phyloP scores from a whole-genome alignment of 2,888 invertebrate genomes.

The Protophormia terraenovae region DNA sequence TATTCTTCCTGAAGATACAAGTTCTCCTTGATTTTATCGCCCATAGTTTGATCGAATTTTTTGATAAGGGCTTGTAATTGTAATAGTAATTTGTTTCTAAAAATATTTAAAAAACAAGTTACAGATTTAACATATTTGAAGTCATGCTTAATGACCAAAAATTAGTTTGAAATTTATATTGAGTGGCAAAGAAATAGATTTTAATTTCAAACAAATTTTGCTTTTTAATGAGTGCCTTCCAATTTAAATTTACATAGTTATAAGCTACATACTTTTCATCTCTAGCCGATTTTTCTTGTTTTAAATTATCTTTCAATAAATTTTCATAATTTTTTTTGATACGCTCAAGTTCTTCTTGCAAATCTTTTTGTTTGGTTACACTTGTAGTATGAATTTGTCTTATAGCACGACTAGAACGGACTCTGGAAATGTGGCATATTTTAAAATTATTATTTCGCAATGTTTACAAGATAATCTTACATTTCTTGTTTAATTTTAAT shows the following conservation, averaged over 20 bases:
- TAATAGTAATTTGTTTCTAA: constrained; percentile 75
- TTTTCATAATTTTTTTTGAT: constrained; percentile 68
- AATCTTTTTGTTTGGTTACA: constrained; percentile 70
- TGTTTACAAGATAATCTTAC: constrained; percentile 59
- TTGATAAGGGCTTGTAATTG: constrained; percentile 76
- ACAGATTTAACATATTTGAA: too few relatives aligned
- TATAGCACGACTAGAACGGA: constrained; percentile 70
- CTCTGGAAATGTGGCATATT: constrained; percentile 68
- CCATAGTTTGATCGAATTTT: constrained; percentile 78
- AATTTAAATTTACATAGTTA: too few relatives aligned
- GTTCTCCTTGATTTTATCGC: constrained; percentile 76
- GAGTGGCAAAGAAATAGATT: too few relatives aligned
- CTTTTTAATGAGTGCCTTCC: too few relatives aligned
- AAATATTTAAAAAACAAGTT: neutral
- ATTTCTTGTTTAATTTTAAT: constrained; percentile 73
- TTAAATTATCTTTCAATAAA: constrained; percentile 69
- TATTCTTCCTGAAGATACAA: constrained; percentile 71
- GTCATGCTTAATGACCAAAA: too few relatives aligned
- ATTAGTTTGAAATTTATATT: too few relatives aligned
- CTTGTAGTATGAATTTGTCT: constrained; percentile 70
- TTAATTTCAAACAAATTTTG: too few relatives aligned
- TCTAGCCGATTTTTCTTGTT: constrained; percentile 72
- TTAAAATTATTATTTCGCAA: neutral
- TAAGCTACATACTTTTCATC: constrained; percentile 76
- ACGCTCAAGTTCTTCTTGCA: constrained; percentile 72